Conservation (phyloP, 92 coral and sea anemone species). For the Metridium senile region DNA sequence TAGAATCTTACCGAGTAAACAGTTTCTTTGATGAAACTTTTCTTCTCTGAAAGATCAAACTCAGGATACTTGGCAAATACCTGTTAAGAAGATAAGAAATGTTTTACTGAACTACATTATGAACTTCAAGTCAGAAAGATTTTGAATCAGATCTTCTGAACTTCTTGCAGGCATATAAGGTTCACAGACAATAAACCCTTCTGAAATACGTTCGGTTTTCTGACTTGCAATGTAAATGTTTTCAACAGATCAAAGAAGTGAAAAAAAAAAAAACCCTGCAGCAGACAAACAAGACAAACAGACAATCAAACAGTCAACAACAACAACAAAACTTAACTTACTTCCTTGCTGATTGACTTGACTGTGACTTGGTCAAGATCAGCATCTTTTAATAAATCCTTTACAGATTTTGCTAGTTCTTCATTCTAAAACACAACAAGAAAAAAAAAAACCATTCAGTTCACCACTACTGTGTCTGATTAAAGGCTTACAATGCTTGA, state of each 20-base stretch:
- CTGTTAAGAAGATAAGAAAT: conserved; percentile 48
- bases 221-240: too few species aligned
- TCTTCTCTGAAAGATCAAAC: conserved; percentile 77
- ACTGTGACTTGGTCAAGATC: conserved; percentile 90
- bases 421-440: conserved; percentile 39
- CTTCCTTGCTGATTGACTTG: conserved; percentile 93
- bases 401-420: conserved; percentile 73
- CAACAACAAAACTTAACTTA: too few species aligned
- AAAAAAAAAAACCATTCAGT: not conserved
- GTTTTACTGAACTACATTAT: too few species aligned
- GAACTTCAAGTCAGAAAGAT: too few species aligned
- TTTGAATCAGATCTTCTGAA: too few species aligned
- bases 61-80: conserved; percentile 89
- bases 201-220: too few species aligned
- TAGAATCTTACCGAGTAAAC: conserved; percentile 91
- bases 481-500: too few species aligned
- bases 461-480: not conserved
- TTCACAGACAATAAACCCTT: too few species aligned
- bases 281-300: conserved; percentile 8
- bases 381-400: conserved; percentile 85
- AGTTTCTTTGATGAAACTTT: conserved; percentile 89
- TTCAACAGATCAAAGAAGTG: not conserved
- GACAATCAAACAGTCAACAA: too few species aligned
- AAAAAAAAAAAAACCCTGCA: not conserved
- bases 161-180: too few species aligned